A percentile compares a stretch with the other conserved stretches of the same genome.
phyloP scores from a whole-genome alignment of 2,797 vertebrate species.

The Antrozous pallidus region DNA sequence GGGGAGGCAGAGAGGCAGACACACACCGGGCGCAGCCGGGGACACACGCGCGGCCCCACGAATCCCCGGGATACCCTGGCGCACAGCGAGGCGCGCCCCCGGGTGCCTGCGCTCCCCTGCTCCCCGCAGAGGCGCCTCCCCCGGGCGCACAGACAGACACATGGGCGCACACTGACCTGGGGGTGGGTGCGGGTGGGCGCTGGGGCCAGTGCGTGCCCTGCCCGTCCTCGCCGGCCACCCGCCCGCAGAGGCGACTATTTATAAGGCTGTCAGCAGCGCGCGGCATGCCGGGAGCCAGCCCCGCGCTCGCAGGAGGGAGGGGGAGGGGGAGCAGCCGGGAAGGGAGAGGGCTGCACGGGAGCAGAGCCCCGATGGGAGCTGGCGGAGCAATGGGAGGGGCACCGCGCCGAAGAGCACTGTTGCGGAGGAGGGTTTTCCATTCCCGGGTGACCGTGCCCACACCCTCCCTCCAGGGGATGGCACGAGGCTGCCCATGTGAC shows the following conservation, averaged over 20 bases:
- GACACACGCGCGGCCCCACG: not conserved
- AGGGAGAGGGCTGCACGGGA: not conserved
- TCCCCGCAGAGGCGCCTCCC: not conserved
- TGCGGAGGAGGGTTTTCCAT: too few relatives aligned
- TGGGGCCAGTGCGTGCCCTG: conserved; percentile 63
- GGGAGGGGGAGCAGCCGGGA: not conserved
- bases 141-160: not conserved
- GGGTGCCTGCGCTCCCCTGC: not conserved
- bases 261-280: conserved; percentile 78
- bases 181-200: conserved; percentile 47
- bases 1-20: not conserved
- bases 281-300: conserved; percentile 79
- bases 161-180: conserved; percentile 57
- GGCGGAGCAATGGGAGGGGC: too few relatives aligned
- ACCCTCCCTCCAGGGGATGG: not conserved
- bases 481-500: fast-evolving
- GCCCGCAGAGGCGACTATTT: conserved; percentile 78
- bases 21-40: not conserved
- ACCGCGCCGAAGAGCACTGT: too few relatives aligned
- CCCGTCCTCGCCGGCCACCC: conserved; percentile 66
- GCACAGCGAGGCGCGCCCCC: not conserved
- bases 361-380: conserved; percentile 71
- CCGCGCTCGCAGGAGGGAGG: conserved; percentile 7
- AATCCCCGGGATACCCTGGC: not conserved
- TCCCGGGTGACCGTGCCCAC: too few relatives aligned